Percentiles rank a stretch among this genome's conserved stretches.
These are phyloP conservation scores for Meta bourneti DNA, from an alignment of 2,888 invertebrate species.

Conservation along the genomic window DNA sequence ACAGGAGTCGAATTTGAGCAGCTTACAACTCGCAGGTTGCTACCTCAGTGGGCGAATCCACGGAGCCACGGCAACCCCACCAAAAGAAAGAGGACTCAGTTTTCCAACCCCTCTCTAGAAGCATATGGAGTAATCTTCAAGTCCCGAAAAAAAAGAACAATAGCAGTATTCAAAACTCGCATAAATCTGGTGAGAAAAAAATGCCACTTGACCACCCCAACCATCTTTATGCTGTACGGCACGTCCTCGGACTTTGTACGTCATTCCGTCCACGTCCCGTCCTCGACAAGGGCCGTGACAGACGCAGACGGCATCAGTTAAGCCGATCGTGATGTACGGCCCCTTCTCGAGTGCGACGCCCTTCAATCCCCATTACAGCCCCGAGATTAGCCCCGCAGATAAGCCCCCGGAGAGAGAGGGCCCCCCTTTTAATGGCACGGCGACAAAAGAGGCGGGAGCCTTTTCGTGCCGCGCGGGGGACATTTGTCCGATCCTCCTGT, in stretches of 20 bases:
- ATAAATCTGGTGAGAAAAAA: background rate
- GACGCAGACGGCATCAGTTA: constrained; percentile 16
- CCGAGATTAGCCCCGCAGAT: constrained; percentile 33
- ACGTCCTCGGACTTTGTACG: background rate
- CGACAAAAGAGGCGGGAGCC: constrained; percentile 4
- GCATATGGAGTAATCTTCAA: too few species aligned
- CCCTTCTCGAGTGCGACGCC: constrained; percentile 19
- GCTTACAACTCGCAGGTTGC: too few species aligned
- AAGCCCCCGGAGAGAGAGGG: constrained; percentile 10
- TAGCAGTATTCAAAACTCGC: too few species aligned
- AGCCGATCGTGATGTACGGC: constrained; percentile 17
- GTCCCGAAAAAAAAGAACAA: too few species aligned
- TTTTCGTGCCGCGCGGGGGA: constrained; percentile 3
- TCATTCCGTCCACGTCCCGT: constrained; percentile 3
- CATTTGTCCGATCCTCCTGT: background rate
- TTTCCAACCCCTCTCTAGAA: too few species aligned
- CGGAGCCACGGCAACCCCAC: too few species aligned
- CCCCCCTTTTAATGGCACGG: constrained; percentile 14
- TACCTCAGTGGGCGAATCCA: too few species aligned
- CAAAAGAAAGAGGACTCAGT: too few species aligned
- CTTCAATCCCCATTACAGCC: constrained; percentile 34
- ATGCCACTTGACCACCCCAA: constrained; percentile 8
- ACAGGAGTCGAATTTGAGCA: too few species aligned
- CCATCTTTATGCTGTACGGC: too few species aligned
- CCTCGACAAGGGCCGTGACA: constrained; percentile 2